Evolutionary conservation across 2,113 vertebrate genomes (phyloP).

Genomic region (Lichenostomus cassidix): DNA sequence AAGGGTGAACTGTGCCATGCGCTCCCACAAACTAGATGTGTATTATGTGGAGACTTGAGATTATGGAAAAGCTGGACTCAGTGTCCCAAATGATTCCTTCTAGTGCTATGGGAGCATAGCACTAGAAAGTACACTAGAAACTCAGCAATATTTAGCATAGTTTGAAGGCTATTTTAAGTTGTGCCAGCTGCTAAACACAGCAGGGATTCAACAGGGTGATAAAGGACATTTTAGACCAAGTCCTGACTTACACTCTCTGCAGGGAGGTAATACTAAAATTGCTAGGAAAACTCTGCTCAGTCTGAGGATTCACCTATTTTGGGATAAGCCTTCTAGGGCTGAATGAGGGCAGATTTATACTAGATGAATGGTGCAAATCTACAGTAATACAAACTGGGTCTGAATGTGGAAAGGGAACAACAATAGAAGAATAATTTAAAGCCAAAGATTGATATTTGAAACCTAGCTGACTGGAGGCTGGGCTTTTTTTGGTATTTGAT

Average conservation of each 20-base stretch:
- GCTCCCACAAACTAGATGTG: neutral
- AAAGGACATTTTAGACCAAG: conserved; percentile 50
- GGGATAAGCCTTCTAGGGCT: conserved; percentile 4
- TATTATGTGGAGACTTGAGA: neutral
- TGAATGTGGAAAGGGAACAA: neutral
- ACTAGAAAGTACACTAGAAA: neutral
- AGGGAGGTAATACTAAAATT: conserved; percentile 6
- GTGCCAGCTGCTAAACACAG: conserved; percentile 55
- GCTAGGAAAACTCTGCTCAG: neutral
- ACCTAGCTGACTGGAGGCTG: neutral
- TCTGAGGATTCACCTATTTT: conserved; percentile 14
- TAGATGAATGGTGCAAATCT: neutral
- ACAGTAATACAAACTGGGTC: neutral
- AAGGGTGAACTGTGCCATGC: neutral
- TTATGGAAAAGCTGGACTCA: neutral
- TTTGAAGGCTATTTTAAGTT: conserved; percentile 55
- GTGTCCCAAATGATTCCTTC: neutral
- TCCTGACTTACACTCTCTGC: neutral
- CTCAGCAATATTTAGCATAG: conserved; percentile 6
- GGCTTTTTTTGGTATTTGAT: neutral
- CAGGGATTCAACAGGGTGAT: conserved; percentile 30
- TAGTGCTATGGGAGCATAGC: neutral
- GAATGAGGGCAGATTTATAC: neutral
- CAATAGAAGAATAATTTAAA: conserved; percentile 20
- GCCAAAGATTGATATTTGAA: neutral